Evolutionary conservation across 2,888 invertebrate species (phyloP), one percentile per base, ranked within the genome.

Genomic region (Dryobota labecula): DNA sequence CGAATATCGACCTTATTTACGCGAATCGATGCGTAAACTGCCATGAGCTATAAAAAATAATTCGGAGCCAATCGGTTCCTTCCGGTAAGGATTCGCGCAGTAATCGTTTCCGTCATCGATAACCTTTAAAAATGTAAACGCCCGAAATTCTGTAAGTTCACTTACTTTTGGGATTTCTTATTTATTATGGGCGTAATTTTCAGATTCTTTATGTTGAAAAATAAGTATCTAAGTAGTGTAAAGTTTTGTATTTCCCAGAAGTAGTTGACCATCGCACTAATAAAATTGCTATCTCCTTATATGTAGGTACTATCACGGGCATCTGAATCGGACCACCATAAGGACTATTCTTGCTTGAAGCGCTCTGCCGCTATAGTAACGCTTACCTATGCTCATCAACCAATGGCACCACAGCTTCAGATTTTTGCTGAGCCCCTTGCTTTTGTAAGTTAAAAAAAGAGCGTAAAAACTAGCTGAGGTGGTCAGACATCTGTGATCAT

Each of bases 91-190:
- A 76, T 71, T 71, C 61, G 64, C 69, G 45, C 73, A 70, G 69
- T 85, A 72, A 83, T 83, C 76, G 73, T 80, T 85, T 85, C 85
- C 83, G 72, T 67, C 76, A 83, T 76, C 85, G 85, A 84, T 78
- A 79, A 70, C 66, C 83, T 70, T 70, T 74, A 74, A 82, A 82
- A 76, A 54, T 62, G 60, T 67, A 47, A 70, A 63, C 24, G 45
- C 51, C 71, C 69, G 67, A 76, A 62, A 72, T 73, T 72, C 54
- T 38, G 45, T 67, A 47, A 33, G 41, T 54, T 54, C 43, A 51
- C 38, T 73, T 62, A 58, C 61, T 53, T 58, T 66, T 54, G n/a
- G 45, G 27, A 49, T 57, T 58, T 78, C n/a, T 15, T 70, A 43
- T 57, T 58, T 65, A 65, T 58, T 65, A 65, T 64, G 51, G 20